These are phyloP conservation scores for Ennomos erosarius DNA, from an alignment of 2,888 invertebrate genomes.

Conservation along the genomic window DNA sequence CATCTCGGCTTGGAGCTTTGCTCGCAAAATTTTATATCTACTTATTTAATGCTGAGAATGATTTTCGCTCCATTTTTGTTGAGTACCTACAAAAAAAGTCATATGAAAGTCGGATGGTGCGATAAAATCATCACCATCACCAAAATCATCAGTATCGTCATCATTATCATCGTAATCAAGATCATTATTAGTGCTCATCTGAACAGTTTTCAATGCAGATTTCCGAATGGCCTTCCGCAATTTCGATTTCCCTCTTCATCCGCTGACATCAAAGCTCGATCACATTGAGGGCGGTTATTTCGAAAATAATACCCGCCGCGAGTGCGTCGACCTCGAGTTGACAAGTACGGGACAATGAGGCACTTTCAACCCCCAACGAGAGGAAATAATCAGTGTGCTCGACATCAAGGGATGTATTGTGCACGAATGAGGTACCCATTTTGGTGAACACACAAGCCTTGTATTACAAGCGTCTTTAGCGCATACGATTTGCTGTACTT, in stretches of 20 bases:
- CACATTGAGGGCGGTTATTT: conserved; percentile 40
- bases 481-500: not conserved
- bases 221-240: conserved; percentile 29
- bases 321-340: conserved; percentile 60
- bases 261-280: conserved; percentile 38
- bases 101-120: no score
- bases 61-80: no score
- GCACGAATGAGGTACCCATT: conserved; percentile 29
- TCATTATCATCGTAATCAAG: no score
- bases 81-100: no score
- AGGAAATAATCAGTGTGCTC: conserved; percentile 70
- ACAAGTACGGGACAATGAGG: conserved; percentile 61
- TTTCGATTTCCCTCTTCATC: conserved; percentile 16
- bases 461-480: conserved; percentile 18
- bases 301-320: conserved; percentile 29
- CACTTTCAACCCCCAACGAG: conserved; percentile 59
- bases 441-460: conserved; percentile 25
- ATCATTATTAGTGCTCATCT: no score
- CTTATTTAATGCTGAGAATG: no score
- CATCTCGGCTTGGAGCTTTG: conserved; percentile 11
- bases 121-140: no score
- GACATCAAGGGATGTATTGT: conserved; percentile 60
- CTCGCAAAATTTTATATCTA: no score
- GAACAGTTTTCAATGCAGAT: conserved; percentile 4
- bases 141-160: no score